Base-by-base conservation (phyloP, 2,113 vertebrate genomes). In the Parus major region DNA sequence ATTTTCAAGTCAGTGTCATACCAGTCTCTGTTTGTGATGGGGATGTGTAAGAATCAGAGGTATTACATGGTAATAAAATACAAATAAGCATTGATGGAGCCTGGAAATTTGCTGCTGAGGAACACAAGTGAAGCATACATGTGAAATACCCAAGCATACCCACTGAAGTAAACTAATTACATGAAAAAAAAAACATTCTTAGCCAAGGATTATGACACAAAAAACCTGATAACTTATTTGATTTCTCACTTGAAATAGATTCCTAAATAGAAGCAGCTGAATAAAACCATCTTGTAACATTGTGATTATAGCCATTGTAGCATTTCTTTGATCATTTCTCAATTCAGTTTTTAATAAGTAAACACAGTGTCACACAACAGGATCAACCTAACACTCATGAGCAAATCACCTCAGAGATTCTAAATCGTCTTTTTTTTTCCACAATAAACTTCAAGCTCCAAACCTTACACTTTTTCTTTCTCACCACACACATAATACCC, bases 111-210 rank as follows among this genome's bases (percentile, higher is more conserved):
- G 47, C 27, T 63, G 44, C 44, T 63, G 33, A 86, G 50, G 65
- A 73, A 36, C 1, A 1, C 0, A 7, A 75, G 36, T 21, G 9
- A 80, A 66, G 25, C 24, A 60, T 29, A 36, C 4, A 49, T 0
- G 0, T n/a, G 33, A 96, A 87, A 86, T 39, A 84, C 9, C 56
- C 6, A 46, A 42, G 52, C 36, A 88, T 21, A 61, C 14, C 8
- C n/a, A 49, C n/a, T 53, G 7, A 28, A 65, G 10, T 46, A 87
- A 61, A 71, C 24, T 7, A 78, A 14, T 29, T 36, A 56, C 50
- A 78, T 15, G 11, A 12, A 42, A 42, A 81, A 89, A 93, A 81
- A 84, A 76, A 5, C 4, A 65, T 33, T 61, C 50, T 78, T 52
- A 33, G 13, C 15, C 29, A 57, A 85, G 71, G 21, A 87, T 77